phyloP scores from a whole-genome alignment of 2,113 vertebrate species.

The Cnemophilus loriae region DNA sequence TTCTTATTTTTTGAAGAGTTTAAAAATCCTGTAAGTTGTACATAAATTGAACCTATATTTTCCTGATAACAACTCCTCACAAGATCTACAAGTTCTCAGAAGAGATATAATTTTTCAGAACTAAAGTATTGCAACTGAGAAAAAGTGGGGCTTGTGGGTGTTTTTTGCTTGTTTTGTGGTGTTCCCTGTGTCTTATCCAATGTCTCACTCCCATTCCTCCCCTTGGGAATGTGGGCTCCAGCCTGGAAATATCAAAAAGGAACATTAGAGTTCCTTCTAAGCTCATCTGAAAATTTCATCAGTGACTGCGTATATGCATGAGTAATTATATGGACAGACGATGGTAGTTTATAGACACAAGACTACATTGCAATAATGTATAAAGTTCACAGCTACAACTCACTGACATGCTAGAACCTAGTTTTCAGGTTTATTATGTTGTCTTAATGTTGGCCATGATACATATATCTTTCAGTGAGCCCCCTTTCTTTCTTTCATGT shows the following conservation, averaged over 20 bases:
- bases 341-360: background rate
- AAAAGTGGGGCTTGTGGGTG: rapidly evolving
- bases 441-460: background rate
- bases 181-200: rapidly evolving
- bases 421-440: background rate
- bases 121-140: background rate
- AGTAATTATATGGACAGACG: background rate
- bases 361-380: background rate
- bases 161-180: background rate
- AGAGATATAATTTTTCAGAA: background rate
- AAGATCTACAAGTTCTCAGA: background rate
- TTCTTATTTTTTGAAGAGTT: background rate
- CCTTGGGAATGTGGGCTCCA: background rate
- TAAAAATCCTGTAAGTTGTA: background rate
- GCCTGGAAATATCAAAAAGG: background rate
- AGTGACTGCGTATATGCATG: background rate
- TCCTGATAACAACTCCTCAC: background rate
- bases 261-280: background rate
- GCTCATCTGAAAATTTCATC: background rate
- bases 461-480: background rate
- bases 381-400: background rate
- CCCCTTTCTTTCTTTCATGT: background rate
- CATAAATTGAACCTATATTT: background rate
- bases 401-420: background rate
- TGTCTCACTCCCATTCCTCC: background rate